These are phyloP conservation scores for Anthoscopus minutus DNA, from an alignment of 2,113 vertebrate genomes.

Conservation along the genomic window DNA sequence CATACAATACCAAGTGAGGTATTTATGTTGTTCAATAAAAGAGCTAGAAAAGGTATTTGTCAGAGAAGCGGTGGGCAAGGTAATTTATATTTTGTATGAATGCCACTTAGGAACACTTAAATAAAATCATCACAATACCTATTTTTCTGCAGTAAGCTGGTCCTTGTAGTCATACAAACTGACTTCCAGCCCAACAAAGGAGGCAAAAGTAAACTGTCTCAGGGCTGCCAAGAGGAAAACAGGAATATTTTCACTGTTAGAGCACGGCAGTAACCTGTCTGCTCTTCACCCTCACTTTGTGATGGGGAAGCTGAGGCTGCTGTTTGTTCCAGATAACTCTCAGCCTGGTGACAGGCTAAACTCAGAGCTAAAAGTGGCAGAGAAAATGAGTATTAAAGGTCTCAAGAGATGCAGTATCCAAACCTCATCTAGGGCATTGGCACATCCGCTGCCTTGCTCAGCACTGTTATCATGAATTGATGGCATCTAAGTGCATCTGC, in stretches of 20 bases:
- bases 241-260: neutral
- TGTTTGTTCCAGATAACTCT: accelerated
- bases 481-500: neutral
- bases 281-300: accelerated
- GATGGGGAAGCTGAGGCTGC: neutral
- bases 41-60: neutral
- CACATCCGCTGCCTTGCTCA: neutral
- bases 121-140: neutral
- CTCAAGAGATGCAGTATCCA: neutral
- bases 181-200: neutral
- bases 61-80: neutral
- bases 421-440: neutral
- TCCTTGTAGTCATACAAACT: neutral
- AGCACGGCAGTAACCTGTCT: neutral
- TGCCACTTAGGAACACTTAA: neutral
- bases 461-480: neutral
- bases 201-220: neutral
- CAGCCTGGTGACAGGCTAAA: neutral
- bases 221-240: neutral
- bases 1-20: neutral
- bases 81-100: neutral
- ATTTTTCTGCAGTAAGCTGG: neutral
- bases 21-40: neutral
- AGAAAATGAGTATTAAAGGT: neutral
- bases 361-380: neutral